Conservation (phyloP, 2,113 vertebrate genomes). For the Syrrhaptes paradoxus region DNA sequence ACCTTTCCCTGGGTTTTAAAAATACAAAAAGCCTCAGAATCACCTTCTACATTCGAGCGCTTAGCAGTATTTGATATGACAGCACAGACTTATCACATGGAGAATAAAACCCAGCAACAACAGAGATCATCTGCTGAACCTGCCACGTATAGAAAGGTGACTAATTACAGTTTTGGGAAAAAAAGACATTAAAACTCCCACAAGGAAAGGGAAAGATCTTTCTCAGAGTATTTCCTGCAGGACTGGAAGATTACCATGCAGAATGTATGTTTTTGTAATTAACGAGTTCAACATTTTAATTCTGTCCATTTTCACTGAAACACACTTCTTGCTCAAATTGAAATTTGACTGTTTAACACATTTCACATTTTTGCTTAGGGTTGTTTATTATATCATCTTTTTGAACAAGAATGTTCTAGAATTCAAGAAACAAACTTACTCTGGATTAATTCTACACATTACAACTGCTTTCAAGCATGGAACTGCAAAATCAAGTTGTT, state of each 20-base stretch:
- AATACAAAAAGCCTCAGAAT: neutral
- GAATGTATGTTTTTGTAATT: neutral
- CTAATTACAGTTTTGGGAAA: constrained; percentile 49
- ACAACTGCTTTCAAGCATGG: neutral
- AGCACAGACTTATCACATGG: constrained; percentile 73
- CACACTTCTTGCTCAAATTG: neutral
- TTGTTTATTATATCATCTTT: neutral
- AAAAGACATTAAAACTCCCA: constrained; percentile 21
- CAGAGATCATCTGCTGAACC: constrained; percentile 62
- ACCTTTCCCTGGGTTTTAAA: neutral
- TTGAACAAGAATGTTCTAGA: neutral
- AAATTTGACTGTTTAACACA: neutral
- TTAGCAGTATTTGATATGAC: constrained; percentile 22
- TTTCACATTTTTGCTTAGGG: neutral
- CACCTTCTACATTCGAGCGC: neutral
- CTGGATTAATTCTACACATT: neutral
- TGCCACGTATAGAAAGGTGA: constrained; percentile 42
- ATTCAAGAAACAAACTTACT: neutral
- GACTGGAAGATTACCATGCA: neutral
- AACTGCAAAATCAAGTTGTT: neutral
- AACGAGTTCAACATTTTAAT: neutral
- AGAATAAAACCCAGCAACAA: constrained; percentile 71
- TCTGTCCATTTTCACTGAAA: constrained; percentile 5
- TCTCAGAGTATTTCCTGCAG: neutral
- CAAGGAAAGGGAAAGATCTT: neutral